Base-by-base conservation (phyloP, 2,797 vertebrate species). In the Sebastes iracundus region DNA sequence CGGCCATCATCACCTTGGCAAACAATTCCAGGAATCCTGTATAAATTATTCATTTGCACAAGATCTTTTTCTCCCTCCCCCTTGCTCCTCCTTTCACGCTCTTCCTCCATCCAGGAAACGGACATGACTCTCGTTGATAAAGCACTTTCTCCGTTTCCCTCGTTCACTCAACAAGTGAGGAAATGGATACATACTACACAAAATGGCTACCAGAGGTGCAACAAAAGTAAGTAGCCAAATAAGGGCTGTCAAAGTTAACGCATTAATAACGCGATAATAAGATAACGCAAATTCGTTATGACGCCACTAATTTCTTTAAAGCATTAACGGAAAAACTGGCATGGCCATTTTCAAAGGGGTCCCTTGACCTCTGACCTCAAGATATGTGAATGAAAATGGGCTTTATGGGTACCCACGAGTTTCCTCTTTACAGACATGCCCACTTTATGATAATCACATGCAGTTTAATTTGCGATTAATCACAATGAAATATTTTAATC, bases 21-120 rank as follows among this genome's bases (percentile, higher is more conserved):
- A 96, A 96, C 94, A 96, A 96, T 95, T 96, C 95, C 95, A 93
- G 94, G 95, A 96, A 96, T 94, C 93, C 92, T 84, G 85, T 91
- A 95, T 96, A 94, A 96, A 96, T 96, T 95, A 96, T 96, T 96
- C 94, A 96, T 96, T 91, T 94, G 91, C 94, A 94, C 93, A 93
- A 93, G 93, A 86, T 88, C 87, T 58, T 86, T 72, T 58, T 82
- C 32, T 33, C n/a, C 83, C 86, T 82, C 62, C 63, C 88, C 59
- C 79, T 66, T 66, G 72, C 79, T 80, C 75, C 85, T 86, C 72
- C 42, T 78, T 84, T 75, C 83, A 56, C 72, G 55, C 78, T 87
- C 83, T 80, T 88, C 79, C 85, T 87, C 81, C 46, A 77, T 79
- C 86, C 79, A 90, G 84, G 90, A 90, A 92, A 90, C 82, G 67